phyloP scores from a whole-genome alignment of 2,797 vertebrate species.

The Orestias chungarensis region DNA sequence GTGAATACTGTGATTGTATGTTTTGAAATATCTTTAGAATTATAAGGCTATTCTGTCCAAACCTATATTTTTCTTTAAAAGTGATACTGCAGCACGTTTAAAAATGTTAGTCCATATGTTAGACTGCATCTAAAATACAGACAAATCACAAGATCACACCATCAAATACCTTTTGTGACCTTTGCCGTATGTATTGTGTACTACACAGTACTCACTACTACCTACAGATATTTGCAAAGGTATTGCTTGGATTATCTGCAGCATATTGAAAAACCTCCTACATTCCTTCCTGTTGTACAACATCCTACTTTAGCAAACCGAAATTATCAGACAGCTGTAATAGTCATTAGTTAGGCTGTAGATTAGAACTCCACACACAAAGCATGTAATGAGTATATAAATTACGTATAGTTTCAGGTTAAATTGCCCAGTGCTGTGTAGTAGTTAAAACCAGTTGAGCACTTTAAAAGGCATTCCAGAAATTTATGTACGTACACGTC shows the following conservation, averaged over 20 bases:
- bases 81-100: not conserved
- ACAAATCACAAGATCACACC: too few relatives aligned
- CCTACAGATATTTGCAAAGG: accelerated
- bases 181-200: not conserved
- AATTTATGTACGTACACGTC: not conserved
- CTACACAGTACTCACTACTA: not conserved
- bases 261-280: not conserved
- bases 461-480: not conserved
- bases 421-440: slow-evolving; percentile 12
- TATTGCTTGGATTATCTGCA: not conserved
- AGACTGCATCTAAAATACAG: too few relatives aligned
- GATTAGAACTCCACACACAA: slow-evolving; percentile 18
- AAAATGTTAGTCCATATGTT: too few relatives aligned
- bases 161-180: not conserved
- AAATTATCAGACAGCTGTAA: slow-evolving; percentile 16
- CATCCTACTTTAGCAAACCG: not conserved
- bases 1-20: too few relatives aligned
- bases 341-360: not conserved
- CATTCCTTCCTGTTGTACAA: not conserved
- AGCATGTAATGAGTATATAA: slow-evolving; percentile 1
- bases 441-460: slow-evolving; percentile 7
- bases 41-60: not conserved
- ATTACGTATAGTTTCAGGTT: slow-evolving; percentile 8
- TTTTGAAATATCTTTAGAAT: not conserved
- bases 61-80: not conserved